Percentiles rank a stretch among this genome's conserved stretches.
These are phyloP conservation scores for Ploceus nigricollis DNA, from an alignment of 2,113 vertebrate species.

Conservation along the genomic window DNA sequence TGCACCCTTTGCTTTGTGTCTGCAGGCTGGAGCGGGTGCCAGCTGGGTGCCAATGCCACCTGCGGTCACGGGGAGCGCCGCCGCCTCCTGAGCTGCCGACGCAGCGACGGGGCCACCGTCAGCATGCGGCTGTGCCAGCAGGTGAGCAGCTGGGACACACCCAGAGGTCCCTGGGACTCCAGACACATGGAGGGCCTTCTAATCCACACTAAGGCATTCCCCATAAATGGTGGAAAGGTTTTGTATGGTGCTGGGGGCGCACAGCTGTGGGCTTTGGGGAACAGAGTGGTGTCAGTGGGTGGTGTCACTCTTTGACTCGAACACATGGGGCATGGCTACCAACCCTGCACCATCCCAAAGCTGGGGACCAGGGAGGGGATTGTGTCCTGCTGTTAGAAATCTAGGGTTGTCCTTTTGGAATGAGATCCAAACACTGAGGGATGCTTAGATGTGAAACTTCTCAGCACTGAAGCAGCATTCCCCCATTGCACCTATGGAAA, in stretches of 20 bases:
- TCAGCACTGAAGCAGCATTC: rapidly evolving
- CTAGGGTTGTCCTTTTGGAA: not conserved
- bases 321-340: rapidly evolving
- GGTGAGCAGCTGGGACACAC: slow-evolving; percentile 46
- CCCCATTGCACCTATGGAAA: rapidly evolving
- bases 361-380: not conserved
- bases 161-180: rapidly evolving
- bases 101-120: slow-evolving; percentile 83
- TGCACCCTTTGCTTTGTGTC: not conserved
- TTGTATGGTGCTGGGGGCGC: rapidly evolving
- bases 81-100: slow-evolving; percentile 85
- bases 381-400: not conserved
- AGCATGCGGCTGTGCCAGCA: slow-evolving; percentile 75
- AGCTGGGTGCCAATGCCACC: slow-evolving; percentile 83
- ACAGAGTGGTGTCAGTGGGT: not conserved
- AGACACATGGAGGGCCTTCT: not conserved
- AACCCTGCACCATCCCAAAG: not conserved
- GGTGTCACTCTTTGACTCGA: rapidly evolving
- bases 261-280: not conserved
- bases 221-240: rapidly evolving
- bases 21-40: slow-evolving; percentile 93
- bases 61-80: slow-evolving; percentile 82
- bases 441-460: not conserved
- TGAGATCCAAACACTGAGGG: not conserved
- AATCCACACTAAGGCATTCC: rapidly evolving